Evolutionary conservation across 2,113 vertebrate species (phyloP).

Genomic region (Anarrhichthys ocellatus): DNA sequence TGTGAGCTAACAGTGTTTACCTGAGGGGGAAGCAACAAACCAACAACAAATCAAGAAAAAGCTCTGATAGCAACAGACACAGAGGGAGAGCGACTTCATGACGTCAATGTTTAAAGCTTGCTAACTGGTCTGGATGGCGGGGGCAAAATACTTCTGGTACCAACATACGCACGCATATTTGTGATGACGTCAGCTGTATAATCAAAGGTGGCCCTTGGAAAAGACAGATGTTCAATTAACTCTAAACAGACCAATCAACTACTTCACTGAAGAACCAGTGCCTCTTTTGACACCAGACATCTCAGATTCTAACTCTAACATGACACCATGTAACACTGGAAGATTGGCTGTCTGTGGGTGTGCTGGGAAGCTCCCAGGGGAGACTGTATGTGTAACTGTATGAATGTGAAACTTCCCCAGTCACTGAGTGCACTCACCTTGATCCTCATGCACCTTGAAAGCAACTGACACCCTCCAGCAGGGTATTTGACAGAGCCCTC

Average conservation of each 20-base stretch:
- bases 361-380: slow-evolving; percentile 3
- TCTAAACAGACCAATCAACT: not conserved
- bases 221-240: not conserved
- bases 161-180: not conserved
- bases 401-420: slow-evolving; percentile 19
- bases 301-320: not conserved
- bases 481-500: slow-evolving; percentile 52
- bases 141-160: not conserved
- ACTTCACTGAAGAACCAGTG: too few relatives aligned
- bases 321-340: not conserved
- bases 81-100: not conserved
- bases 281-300: not conserved
- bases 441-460: slow-evolving; percentile 56
- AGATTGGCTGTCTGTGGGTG: not conserved
- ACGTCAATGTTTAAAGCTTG: not conserved
- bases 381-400: not conserved
- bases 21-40: not conserved
- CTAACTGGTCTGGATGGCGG: not conserved
- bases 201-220: not conserved
- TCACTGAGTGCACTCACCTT: slow-evolving; percentile 21
- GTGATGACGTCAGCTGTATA: not conserved
- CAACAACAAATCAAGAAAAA: not conserved
- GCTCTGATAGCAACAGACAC: too few relatives aligned
- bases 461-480: slow-evolving; percentile 48
- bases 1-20: not conserved